phyloP scores from a whole-genome alignment of 2,797 vertebrate species.

The Echiichthys vipera region DNA sequence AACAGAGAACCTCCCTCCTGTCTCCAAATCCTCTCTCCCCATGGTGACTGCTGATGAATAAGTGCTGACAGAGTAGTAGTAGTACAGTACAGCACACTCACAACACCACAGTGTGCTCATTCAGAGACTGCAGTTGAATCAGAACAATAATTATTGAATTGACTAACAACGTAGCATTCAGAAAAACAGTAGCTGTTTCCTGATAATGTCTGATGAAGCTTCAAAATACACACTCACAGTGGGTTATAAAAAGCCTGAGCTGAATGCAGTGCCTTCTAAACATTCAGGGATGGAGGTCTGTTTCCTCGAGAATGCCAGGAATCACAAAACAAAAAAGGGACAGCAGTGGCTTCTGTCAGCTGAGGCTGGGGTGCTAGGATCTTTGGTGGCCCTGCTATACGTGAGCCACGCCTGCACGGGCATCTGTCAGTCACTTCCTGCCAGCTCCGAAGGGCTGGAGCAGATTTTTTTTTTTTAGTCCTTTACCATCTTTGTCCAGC shows the following conservation, averaged over 20 bases:
- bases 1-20: conserved; percentile 51
- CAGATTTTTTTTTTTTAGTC: neutral
- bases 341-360: conserved; percentile 35
- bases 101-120: conserved; percentile 17
- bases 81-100: conserved; percentile 11
- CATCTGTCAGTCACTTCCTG: conserved; percentile 45
- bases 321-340: conserved; percentile 24
- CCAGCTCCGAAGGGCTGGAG: conserved; percentile 16
- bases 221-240: neutral
- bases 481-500: conserved; percentile 43
- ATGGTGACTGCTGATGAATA: conserved; percentile 36
- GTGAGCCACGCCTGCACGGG: conserved; percentile 4
- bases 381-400: conserved; percentile 2
- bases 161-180: conserved; percentile 18
- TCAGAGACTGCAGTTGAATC: conserved; percentile 30
- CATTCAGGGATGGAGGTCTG: neutral
- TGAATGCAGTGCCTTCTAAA: conserved; percentile 21
- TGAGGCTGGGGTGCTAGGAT: conserved; percentile 8
- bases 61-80: conserved; percentile 23
- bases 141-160: conserved; percentile 26
- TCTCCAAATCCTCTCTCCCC: conserved; percentile 35
- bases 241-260: conserved; percentile 17
- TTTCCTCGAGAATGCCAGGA: conserved; percentile 45
- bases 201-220: conserved; percentile 23
- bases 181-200: conserved; percentile 15